These are phyloP conservation scores for Corythornis madagascariensis DNA, from an alignment of 2,113 vertebrate genomes.

Conservation along the genomic window DNA sequence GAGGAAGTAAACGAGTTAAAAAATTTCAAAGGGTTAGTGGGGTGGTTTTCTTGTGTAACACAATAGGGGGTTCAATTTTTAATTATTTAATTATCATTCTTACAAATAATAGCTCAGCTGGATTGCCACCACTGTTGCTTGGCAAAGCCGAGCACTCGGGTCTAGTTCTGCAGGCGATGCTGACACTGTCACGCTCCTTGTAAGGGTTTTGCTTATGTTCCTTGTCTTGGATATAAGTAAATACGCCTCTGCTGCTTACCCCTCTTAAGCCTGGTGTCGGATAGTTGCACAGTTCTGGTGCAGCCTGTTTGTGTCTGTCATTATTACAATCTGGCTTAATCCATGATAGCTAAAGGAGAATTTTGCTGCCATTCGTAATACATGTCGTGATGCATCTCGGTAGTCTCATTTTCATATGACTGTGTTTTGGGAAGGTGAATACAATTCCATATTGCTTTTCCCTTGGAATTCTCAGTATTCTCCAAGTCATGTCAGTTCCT, in stretches of 20 bases:
- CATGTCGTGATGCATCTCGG: not conserved
- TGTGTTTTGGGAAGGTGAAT: not conserved
- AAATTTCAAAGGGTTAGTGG: not conserved
- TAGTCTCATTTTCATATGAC: not conserved
- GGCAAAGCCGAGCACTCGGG: no score
- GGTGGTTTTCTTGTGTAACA: not conserved
- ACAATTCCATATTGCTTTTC: not conserved
- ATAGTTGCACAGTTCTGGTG: no score
- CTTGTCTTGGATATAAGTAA: no score
- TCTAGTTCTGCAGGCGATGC: no score
- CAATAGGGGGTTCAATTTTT: not conserved
- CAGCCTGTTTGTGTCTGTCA: no score
- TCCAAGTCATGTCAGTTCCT: not conserved
- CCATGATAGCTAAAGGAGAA: fast-evolving
- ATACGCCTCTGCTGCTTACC: no score
- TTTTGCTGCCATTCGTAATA: not conserved
- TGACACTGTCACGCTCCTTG: no score
- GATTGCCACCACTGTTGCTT: no score
- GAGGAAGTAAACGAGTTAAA: not conserved
- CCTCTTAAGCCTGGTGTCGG: no score
- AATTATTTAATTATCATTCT: no score
- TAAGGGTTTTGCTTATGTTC: no score
- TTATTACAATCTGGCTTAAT: not conserved
- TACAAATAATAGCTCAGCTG: no score
- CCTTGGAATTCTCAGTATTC: not conserved